Conservation (phyloP, 2,888 invertebrate species). For the Diabrotica balteata region DNA sequence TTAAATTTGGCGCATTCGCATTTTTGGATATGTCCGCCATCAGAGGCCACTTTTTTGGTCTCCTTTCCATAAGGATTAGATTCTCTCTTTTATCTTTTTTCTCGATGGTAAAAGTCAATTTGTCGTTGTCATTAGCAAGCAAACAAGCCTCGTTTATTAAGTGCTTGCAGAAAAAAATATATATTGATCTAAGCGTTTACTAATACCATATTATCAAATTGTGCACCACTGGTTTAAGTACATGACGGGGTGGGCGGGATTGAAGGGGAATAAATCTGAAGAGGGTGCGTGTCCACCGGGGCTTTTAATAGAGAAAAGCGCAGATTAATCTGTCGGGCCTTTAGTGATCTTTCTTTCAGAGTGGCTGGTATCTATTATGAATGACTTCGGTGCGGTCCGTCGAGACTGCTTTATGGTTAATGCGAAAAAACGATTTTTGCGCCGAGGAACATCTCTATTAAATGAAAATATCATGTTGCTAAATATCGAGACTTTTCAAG, state of each 20-base stretch:
- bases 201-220: no score
- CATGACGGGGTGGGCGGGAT: slow-evolving; percentile 12
- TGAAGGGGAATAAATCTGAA: slow-evolving; percentile 44
- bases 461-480: slow-evolving; percentile 23
- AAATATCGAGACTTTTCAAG: not conserved
- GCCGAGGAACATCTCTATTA: slow-evolving; percentile 13
- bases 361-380: slow-evolving; percentile 55
- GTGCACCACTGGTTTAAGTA: slow-evolving; percentile 8
- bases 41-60: no score
- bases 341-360: slow-evolving; percentile 58
- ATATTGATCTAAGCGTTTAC: no score
- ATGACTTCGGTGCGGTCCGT: slow-evolving; percentile 49
- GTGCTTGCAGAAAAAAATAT: no score
- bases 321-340: slow-evolving; percentile 58
- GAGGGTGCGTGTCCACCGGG: slow-evolving; percentile 55
- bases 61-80: no score
- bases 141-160: no score
- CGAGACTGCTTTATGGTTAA: slow-evolving; percentile 38
- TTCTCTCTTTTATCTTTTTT: no score
- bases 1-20: no score
- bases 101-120: no score
- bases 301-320: slow-evolving; percentile 59
- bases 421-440: slow-evolving; percentile 23
- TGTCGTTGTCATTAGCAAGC: no score
- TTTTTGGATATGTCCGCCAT: no score